Base-by-base conservation (phyloP, 2,888 invertebrate species). In the Apantesis nais region DNA sequence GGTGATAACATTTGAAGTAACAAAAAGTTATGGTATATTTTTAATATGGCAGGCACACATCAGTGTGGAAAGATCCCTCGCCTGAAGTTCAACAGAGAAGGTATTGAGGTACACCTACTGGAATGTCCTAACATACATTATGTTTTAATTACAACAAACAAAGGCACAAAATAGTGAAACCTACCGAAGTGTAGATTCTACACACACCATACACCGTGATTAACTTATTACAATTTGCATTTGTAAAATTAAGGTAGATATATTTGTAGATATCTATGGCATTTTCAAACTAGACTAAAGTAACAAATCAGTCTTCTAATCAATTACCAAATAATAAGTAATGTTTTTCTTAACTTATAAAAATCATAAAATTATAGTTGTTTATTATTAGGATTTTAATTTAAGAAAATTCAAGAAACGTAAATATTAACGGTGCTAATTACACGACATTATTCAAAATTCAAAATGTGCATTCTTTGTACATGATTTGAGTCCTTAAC, bases 241-340 rank as follows among this genome's bases (percentile, higher is more conserved):
- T 87, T 86, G 89, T 86, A 85, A 90, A 79, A 90, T 87, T 89
- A 90, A 84, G 83, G 87, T 89, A 86, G 84, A 86, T 86, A 89
- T 85, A 85, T 82, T 87, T 83, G 90, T 92, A 82, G 76, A 76
- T 82, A 93, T 94, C 94, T 94, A 95, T 95, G 95, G 95, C 95
- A 94, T 94, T 93, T 90, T 92, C 92, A 91, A 94, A 95, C 94
- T 95, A 95, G 94, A 95, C 94, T 94, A 94, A 88, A 93, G 90
- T 94, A 95, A 94, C 93, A 92, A 94, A 95, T 95, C 95, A 95
- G 95, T 95, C 95, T 95, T 95, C 89, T 88, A 92, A 90, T 89
- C 78, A 90, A 93, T 90, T 93, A 93, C 85, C 86, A 92, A 93
- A 92, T 89, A 91, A 93, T 90, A 91, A 89, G 88, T 89, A 90